These are phyloP conservation scores for Lysiphlebus fabarum DNA, from an alignment of 1,140 invertebrate genomes.

Conservation along the genomic window DNA sequence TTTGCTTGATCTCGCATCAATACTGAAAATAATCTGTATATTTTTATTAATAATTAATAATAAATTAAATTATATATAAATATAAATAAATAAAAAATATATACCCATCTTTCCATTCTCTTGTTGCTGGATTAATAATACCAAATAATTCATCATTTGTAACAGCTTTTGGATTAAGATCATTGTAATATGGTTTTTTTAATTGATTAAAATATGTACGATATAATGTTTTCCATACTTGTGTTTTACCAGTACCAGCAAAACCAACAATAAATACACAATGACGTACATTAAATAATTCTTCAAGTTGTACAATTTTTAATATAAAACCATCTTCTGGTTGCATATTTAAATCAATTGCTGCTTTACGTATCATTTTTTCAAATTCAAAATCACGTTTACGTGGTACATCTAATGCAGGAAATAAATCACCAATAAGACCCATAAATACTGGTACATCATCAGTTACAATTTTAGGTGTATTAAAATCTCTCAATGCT, in stretches of 20 bases:
- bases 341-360: conserved; percentile 80
- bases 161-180: conserved; percentile 92
- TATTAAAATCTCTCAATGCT: conserved; percentile 88
- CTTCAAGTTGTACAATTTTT: conserved; percentile 87
- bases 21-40: conserved; percentile 76
- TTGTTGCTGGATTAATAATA: conserved; percentile 88
- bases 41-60: neutral
- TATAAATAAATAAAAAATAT: neutral
- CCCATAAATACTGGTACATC: conserved; percentile 89
- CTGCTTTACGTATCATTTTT: conserved; percentile 70
- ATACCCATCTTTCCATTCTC: conserved; percentile 93
- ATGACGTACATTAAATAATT: conserved; percentile 88
- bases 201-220: conserved; percentile 79
- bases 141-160: conserved; percentile 96
- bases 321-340: conserved; percentile 87
- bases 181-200: conserved; percentile 79
- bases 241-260: conserved; percentile 90
- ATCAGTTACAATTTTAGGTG: conserved; percentile 89
- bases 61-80: conserved; percentile 5
- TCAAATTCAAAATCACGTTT: conserved; percentile 83
- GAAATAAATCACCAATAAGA: conserved; percentile 84
- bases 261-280: conserved; percentile 91
- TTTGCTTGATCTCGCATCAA: conserved; percentile 93
- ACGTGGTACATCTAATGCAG: conserved; percentile 82
- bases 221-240: conserved; percentile 88